phyloP scores from a whole-genome alignment of 2,888 invertebrate genomes.

The Acronicta alni region DNA sequence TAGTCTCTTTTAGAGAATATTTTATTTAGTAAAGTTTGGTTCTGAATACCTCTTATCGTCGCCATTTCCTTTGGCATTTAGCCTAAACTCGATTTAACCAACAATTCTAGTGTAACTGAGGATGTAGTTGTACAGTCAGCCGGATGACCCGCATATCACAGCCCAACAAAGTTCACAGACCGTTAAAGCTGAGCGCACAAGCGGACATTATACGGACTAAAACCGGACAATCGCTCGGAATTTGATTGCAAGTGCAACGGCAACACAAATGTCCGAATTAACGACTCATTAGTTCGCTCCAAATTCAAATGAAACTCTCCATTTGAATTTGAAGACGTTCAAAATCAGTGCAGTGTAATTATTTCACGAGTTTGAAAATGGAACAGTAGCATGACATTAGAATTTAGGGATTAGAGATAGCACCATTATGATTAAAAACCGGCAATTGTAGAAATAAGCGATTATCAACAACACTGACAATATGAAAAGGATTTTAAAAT shows the following conservation, averaged over 20 bases:
- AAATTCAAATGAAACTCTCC: slow-evolving; percentile 36
- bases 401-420: background rate
- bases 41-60: slow-evolving; percentile 1
- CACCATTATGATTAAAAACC: background rate
- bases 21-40: background rate
- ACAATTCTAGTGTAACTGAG: slow-evolving; percentile 18
- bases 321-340: slow-evolving; percentile 15
- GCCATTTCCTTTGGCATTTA: slow-evolving; percentile 15
- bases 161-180: slow-evolving; percentile 40
- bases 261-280: slow-evolving; percentile 28
- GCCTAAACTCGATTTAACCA: slow-evolving; percentile 28
- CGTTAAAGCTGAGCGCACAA: slow-evolving; percentile 41
- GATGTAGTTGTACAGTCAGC: slow-evolving; percentile 8
- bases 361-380: background rate
- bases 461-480: background rate
- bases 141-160: slow-evolving; percentile 37
- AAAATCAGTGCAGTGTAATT: background rate
- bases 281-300: slow-evolving; percentile 12
- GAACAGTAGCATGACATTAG: background rate
- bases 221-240: slow-evolving; percentile 15
- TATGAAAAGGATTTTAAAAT: background rate
- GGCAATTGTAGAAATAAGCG: background rate
- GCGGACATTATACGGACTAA: slow-evolving; percentile 33
- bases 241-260: slow-evolving; percentile 37
- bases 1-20: background rate